phyloP scores from a whole-genome alignment of 2,113 vertebrate genomes.

The Syrrhaptes paradoxus region DNA sequence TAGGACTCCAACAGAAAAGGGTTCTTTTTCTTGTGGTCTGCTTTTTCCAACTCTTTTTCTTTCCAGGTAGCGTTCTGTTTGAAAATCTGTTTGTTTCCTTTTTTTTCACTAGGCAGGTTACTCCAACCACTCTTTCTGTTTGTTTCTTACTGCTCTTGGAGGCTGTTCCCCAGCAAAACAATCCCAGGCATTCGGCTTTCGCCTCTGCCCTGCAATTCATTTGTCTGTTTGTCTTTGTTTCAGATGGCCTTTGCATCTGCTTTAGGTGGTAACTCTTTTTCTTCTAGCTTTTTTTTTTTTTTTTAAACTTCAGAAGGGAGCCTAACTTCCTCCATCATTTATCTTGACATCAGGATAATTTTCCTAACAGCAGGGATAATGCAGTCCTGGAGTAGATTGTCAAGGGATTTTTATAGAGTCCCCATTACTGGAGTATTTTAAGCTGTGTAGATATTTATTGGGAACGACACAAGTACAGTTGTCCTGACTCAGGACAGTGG shows the following conservation, averaged over 20 bases:
- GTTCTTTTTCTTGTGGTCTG: not conserved
- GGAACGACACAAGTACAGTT: conserved; percentile 11
- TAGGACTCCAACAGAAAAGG: not conserved
- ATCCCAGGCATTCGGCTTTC: not conserved
- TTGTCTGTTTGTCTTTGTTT: not conserved
- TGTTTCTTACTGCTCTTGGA: not conserved
- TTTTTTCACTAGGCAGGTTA: not conserved
- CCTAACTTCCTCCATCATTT: not conserved
- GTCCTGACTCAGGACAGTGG: conserved; percentile 45
- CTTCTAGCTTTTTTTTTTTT: not conserved
- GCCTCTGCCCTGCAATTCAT: not conserved
- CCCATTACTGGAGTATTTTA: conserved; percentile 17
- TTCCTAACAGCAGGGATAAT: not conserved
- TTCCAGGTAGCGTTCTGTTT: not conserved
- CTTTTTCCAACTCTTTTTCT: not conserved
- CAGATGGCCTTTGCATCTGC: not conserved
- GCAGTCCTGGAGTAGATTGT: not conserved
- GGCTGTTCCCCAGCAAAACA: not conserved
- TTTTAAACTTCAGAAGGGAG: not conserved
- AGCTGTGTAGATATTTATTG: not conserved
- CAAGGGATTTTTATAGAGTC: conserved; percentile 26
- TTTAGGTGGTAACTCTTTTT: not conserved
- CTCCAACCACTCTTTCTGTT: not conserved
- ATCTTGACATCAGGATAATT: conserved; percentile 12
- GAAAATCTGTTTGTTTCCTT: not conserved